Base-by-base conservation (phyloP, 53 echinoderm and acorn worm species). In the Temnopleurus reevesii region DNA sequence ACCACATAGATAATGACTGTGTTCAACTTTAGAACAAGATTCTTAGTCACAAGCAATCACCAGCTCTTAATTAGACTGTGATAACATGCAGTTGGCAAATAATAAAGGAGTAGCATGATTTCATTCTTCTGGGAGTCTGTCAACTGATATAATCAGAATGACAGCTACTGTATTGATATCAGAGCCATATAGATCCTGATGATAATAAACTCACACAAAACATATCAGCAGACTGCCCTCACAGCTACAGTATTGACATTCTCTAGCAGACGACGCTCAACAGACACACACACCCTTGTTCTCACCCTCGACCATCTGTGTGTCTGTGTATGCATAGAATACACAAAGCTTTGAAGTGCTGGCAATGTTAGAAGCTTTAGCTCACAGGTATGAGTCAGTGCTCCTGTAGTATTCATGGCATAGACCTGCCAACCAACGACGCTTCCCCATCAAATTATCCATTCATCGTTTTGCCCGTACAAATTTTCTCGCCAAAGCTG, bases 391-490 rank as follows among this genome's bases (percentile, higher is more conserved):
- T 77, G 77, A 77, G 31, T 77, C 77, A 77, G 77, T 77, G 77
- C 77, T 77, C 77, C 43, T 10, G 45, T 45, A 6, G 81, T 81
- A 53, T 81, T 81, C 81, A 81, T 29, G 53, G 46, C 81, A 5
- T 18, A 29, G 26, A 53, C 45, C 29, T 81, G 81, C 44, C 41
- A 44, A 45, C 21, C 25, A 36, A 31, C 45, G 10, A 19, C 77
- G 25, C 46, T 30, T 51, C 81, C 53, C 81, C 53, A 5, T 47
- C 25, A 28, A 81, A 81, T 81, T 53, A 81, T 24, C 49, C 81
- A 81, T 81, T 81, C 81, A 81, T 81, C 53, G 53, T 17, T 81
- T 33, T 81, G 46, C 77, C 77, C 77, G 49, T 81, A 47, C 81
- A 28, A 30, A 26, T 28, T 81, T 30, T 51, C 81, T 27, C 41